A percentile compares a stretch with the other conserved stretches of the same genome.
Evolutionary conservation across 1,140 invertebrate species (phyloP).

Genomic region (Bombus ignitus): DNA sequence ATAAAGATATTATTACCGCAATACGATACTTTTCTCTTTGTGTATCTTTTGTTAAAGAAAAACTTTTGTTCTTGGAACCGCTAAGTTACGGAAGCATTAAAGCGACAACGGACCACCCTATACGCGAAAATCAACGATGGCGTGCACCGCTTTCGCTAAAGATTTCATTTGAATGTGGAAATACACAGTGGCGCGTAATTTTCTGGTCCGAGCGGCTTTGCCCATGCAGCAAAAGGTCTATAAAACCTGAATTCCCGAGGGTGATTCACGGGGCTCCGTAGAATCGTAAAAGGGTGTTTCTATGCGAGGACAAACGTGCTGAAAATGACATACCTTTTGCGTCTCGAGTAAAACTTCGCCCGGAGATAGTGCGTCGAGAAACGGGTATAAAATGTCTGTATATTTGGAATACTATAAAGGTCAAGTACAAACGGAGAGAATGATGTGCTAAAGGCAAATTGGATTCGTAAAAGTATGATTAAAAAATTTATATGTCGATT

Average conservation of each 20-base stretch:
- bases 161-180: slow-evolving; percentile 63
- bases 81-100: not conserved
- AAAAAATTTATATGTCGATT: slow-evolving; percentile 30
- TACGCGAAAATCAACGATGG: slow-evolving; percentile 27
- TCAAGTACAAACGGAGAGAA: slow-evolving; percentile 15
- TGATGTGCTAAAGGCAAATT: slow-evolving; percentile 34
- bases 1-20: not conserved
- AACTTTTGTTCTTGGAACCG: not conserved
- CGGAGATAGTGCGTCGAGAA: slow-evolving; percentile 35
- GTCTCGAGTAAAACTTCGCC: slow-evolving; percentile 32
- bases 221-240: slow-evolving; percentile 60
- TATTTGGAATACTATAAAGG: slow-evolving; percentile 51
- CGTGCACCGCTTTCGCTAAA: slow-evolving; percentile 59
- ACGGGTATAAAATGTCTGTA: slow-evolving; percentile 35
- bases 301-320: slow-evolving; percentile 63
- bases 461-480: slow-evolving; percentile 34
- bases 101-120: not conserved
- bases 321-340: slow-evolving; percentile 55
- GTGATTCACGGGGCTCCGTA: slow-evolving; percentile 60
- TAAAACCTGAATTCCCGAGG: slow-evolving; percentile 65
- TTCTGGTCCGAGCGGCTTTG: slow-evolving; percentile 58
- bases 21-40: not conserved
- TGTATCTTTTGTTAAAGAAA: not conserved
- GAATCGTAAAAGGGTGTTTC: slow-evolving; percentile 68
- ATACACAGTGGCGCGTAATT: slow-evolving; percentile 62